These are phyloP conservation scores for Chiloscyllium punctatum DNA, from an alignment of 2,797 vertebrate species.

Conservation along the genomic window DNA sequence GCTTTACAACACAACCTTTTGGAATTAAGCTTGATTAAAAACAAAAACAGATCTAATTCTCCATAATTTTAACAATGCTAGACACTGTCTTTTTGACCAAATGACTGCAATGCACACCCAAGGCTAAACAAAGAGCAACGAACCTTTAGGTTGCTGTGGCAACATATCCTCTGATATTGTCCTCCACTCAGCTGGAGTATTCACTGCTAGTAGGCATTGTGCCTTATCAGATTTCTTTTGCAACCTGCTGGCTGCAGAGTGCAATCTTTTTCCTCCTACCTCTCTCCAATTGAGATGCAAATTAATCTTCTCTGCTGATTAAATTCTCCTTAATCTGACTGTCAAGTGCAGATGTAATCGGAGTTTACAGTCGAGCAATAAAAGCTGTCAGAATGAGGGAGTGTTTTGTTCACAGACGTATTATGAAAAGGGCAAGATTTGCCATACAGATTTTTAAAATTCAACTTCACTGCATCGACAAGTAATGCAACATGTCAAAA, in stretches of 20 bases:
- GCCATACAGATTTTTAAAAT: background rate
- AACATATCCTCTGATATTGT: conserved; percentile 69
- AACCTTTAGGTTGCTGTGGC: conserved; percentile 73
- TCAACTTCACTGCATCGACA: background rate
- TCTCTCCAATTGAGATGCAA: conserved; percentile 90
- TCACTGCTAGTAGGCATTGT: conserved; percentile 67
- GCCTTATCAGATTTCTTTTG: conserved; percentile 76
- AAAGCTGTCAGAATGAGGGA: conserved; percentile 59
- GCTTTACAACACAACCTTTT: background rate
- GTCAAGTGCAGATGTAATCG: conserved; percentile 89
- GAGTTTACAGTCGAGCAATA: conserved; percentile 72
- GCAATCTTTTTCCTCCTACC: conserved; percentile 61
- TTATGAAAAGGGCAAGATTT: background rate
- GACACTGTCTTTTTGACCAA: conserved; percentile 58
- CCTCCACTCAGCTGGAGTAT: conserved; percentile 67
- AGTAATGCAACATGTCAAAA: background rate
- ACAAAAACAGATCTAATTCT: conserved; percentile 1
- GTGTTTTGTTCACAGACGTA: background rate
- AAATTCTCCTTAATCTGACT: conserved; percentile 82
- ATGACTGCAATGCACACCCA: conserved; percentile 52
- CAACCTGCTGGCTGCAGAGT: conserved; percentile 65
- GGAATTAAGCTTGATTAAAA: background rate
- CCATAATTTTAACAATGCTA: conserved; percentile 44
- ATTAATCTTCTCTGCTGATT: conserved; percentile 89
- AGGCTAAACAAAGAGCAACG: conserved; percentile 58